Percentiles rank a stretch among this genome's conserved stretches.
Evolutionary conservation across 2,888 invertebrate genomes (phyloP).

Genomic region (Exocentrus adspersus): DNA sequence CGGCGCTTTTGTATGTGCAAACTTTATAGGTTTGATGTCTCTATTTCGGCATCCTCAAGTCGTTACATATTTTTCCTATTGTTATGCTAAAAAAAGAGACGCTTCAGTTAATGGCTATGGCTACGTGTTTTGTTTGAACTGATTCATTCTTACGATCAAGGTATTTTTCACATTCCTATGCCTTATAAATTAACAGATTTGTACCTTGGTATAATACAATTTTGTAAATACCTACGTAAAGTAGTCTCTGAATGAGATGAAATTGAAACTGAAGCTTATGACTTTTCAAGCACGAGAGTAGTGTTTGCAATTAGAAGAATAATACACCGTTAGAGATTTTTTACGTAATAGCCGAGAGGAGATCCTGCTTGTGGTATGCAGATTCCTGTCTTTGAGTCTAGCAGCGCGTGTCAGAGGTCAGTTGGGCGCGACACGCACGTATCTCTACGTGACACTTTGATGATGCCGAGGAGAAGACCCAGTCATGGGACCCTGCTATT

Average conservation of each 20-base stretch:
- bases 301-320: background rate
- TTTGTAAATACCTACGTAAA: too few species aligned
- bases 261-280: too few species aligned
- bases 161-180: background rate
- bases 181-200: background rate
- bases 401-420: constrained; percentile 55
- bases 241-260: too few species aligned
- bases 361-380: constrained; percentile 51
- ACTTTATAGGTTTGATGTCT: constrained; percentile 27
- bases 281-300: too few species aligned
- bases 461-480: constrained; percentile 47
- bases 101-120: too few species aligned
- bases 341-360: background rate
- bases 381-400: constrained; percentile 56
- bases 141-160: too few species aligned
- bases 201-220: background rate
- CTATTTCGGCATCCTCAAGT: constrained; percentile 5
- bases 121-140: too few species aligned
- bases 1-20: constrained; percentile 27
- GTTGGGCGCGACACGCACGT: constrained; percentile 59
- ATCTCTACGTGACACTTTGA: constrained; percentile 57
- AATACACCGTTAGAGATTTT: background rate
- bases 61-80: constrained; percentile 16
- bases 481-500: constrained; percentile 45
- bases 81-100: constrained; percentile 8